Conservation (phyloP, 2,888 invertebrate genomes). For the Phasia obesa region DNA sequence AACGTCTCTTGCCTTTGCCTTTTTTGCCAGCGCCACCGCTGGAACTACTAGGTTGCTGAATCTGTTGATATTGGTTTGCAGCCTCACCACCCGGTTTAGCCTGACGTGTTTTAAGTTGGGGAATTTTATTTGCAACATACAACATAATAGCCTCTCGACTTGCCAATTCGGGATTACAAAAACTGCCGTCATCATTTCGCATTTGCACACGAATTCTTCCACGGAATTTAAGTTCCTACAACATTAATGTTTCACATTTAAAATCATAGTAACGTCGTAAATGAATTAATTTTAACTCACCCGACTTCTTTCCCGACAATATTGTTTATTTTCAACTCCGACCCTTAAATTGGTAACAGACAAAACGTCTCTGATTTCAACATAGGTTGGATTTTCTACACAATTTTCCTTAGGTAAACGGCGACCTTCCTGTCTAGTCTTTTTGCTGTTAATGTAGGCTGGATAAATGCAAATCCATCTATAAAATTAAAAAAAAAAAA, state of each 20-base stretch:
- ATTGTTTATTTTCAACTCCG: constrained; percentile 95
- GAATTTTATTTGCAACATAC: constrained; percentile 92
- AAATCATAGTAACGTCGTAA: neutral
- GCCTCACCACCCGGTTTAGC: constrained; percentile 75
- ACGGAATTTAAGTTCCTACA: constrained; percentile 88
- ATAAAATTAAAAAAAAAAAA: neutral
- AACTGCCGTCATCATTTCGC: constrained; percentile 93
- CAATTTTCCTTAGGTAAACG: constrained; percentile 91
- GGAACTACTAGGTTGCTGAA: constrained; percentile 71
- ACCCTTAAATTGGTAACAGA: constrained; percentile 91
- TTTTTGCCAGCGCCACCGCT: constrained; percentile 78
- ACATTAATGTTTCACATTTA: neutral
- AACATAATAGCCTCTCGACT: constrained; percentile 90
- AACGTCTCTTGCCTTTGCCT: constrained; percentile 81
- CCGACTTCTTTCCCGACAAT: constrained; percentile 94
- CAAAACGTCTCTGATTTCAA: constrained; percentile 97
- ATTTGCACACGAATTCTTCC: constrained; percentile 97
- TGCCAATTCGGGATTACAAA: constrained; percentile 87
- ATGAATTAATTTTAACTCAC: constrained; percentile 76
- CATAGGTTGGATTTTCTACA: constrained; percentile 97
- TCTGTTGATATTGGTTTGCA: constrained; percentile 72
- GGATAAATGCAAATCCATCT: constrained; percentile 99
- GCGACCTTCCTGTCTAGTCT: constrained; percentile 94
- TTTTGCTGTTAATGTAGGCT: constrained; percentile 96
- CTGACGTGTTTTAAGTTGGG: constrained; percentile 93